Evolutionary conservation across 2,113 vertebrate genomes (phyloP).

Genomic region (Tonatia bakeri): DNA sequence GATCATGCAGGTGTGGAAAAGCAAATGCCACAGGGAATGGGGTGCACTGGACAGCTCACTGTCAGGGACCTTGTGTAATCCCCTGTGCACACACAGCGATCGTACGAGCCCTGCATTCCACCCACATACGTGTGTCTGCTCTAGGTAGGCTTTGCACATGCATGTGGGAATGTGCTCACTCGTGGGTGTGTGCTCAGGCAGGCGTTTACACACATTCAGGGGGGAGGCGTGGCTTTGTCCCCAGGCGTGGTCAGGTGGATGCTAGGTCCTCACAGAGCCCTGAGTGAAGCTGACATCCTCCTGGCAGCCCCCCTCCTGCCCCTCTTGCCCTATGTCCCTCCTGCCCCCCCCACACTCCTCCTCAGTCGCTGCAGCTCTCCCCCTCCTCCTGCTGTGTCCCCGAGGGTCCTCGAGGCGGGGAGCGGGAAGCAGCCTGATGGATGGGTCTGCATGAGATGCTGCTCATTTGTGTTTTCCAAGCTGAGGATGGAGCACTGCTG

Average conservation of each 20-base stretch:
- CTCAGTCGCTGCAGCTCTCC: rapidly evolving
- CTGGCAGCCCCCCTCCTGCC: background rate
- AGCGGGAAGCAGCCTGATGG: background rate
- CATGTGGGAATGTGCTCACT: background rate
- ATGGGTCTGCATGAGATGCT: background rate
- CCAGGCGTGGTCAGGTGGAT: background rate
- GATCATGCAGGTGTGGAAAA: background rate
- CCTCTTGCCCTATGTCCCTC: rapidly evolving
- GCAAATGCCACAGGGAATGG: background rate
- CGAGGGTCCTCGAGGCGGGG: rapidly evolving
- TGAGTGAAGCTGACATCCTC: rapidly evolving
- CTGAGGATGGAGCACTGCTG: background rate
- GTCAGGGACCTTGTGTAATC: background rate
- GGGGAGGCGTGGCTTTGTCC: background rate
- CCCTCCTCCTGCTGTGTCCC: background rate
- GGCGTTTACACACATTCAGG: rapidly evolving
- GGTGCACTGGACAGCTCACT: background rate
- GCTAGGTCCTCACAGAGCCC: background rate
- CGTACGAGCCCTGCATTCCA: background rate
- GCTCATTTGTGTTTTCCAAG: background rate
- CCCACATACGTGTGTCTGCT: background rate
- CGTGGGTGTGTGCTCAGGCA: background rate
- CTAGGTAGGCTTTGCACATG: background rate
- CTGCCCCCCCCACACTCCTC: background rate
- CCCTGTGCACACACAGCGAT: background rate